Conservation (phyloP, 2,888 invertebrate genomes). For the Leptinotarsa haldemani region DNA sequence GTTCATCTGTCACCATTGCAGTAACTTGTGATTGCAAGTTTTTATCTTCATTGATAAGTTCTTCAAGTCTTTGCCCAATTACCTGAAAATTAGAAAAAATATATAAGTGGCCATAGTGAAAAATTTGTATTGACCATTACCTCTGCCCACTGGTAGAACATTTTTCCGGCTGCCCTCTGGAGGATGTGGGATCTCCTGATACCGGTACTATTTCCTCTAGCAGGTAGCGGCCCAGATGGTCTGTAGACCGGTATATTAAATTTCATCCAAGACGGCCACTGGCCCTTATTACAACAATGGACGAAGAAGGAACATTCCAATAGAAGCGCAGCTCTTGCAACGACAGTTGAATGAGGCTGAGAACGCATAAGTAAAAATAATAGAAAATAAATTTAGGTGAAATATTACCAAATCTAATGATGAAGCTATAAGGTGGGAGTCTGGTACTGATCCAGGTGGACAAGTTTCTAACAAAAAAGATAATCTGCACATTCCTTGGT, state of each 20-base stretch:
- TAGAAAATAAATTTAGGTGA: background rate
- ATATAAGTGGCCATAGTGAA: background rate
- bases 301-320: conserved; percentile 97
- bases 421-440: conserved; percentile 94
- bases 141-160: conserved; percentile 98
- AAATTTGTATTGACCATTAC: conserved; percentile 62
- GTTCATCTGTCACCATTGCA: conserved; percentile 78
- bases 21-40: conserved; percentile 76
- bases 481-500: conserved; percentile 90
- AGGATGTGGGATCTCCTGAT: conserved; percentile 74
- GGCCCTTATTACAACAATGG: conserved; percentile 96
- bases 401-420: conserved; percentile 87
- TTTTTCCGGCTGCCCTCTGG: conserved; percentile 92
- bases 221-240: conserved; percentile 74
- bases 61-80: conserved; percentile 86
- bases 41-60: conserved; percentile 86
- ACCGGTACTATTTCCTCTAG: conserved; percentile 62
- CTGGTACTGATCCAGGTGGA: conserved; percentile 95
- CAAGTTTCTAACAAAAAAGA: conserved; percentile 95
- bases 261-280: conserved; percentile 99
- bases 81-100: conserved; percentile 28
- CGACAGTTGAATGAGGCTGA: conserved; percentile 92
- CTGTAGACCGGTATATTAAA: conserved; percentile 82
- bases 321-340: conserved; percentile 90
- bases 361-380: conserved; percentile 48